Evolutionary conservation across 2,113 vertebrate genomes (phyloP).

Genomic region (Oreotrochilus melanogaster): DNA sequence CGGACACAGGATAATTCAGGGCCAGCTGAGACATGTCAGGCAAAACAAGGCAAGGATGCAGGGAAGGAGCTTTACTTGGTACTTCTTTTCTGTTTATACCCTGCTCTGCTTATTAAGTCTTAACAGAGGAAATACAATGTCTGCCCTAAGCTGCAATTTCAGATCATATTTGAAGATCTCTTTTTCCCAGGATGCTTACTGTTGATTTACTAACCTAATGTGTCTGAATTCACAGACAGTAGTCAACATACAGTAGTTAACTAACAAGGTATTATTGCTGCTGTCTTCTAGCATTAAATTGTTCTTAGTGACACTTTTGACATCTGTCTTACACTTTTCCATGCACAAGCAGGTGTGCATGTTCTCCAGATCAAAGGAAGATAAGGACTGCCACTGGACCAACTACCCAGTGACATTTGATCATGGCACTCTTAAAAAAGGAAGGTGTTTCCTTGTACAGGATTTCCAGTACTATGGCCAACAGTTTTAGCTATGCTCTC

Average conservation of each 20-base stretch:
- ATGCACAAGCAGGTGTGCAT: background rate
- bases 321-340: background rate
- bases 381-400: background rate
- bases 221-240: background rate
- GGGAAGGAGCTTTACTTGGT: conserved; percentile 1
- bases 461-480: background rate
- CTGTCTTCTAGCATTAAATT: background rate
- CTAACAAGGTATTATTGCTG: background rate
- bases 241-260: background rate
- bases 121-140: background rate
- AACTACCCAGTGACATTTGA: background rate
- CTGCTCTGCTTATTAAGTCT: conserved; percentile 18
- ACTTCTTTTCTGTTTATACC: conserved; percentile 39
- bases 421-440: background rate
- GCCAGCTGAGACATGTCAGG: conserved; percentile 69
- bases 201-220: background rate
- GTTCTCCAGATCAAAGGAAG: background rate
- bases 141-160: conserved; percentile 13
- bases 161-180: background rate
- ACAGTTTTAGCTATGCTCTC: background rate
- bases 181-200: background rate
- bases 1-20: background rate
- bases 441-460: background rate
- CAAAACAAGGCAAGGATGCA: conserved; percentile 46
- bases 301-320: background rate